Conservation (phyloP, 2,113 vertebrate species). For the Aramus guarauna region DNA sequence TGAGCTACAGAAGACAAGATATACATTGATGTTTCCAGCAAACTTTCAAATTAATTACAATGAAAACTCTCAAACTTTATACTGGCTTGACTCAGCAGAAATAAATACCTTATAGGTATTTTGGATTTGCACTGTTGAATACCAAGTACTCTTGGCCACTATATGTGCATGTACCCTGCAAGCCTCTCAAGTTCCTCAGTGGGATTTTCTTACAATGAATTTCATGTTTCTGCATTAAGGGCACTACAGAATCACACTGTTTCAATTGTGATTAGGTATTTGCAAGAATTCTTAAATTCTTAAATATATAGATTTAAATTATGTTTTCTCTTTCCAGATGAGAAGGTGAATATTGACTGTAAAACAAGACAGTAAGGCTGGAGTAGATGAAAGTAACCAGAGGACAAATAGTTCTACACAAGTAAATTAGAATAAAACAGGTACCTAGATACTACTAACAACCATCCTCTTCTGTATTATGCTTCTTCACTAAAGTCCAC, state of each 20-base stretch:
- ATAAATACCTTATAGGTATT: background rate
- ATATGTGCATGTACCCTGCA: fast-evolving
- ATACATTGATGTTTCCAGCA: background rate
- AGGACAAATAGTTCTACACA: background rate
- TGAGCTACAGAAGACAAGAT: background rate
- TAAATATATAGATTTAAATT: background rate
- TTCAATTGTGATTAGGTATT: background rate
- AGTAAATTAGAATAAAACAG: background rate
- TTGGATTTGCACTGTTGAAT: background rate
- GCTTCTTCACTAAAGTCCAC: background rate
- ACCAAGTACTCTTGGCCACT: background rate
- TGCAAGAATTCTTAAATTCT: background rate
- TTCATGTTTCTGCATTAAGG: background rate
- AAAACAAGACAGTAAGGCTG: background rate
- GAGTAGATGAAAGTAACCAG: background rate
- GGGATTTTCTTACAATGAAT: background rate
- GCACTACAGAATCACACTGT: background rate
- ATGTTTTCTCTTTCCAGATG: background rate
- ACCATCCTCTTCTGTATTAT: background rate
- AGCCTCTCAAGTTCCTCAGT: background rate
- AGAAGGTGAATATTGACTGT: background rate
- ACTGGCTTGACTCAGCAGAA: background rate
- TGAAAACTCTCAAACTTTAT: background rate
- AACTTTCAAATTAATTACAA: background rate
- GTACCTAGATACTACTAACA: background rate